Conservation (phyloP, 2,113 vertebrate genomes). For the Silurus glanis region DNA sequence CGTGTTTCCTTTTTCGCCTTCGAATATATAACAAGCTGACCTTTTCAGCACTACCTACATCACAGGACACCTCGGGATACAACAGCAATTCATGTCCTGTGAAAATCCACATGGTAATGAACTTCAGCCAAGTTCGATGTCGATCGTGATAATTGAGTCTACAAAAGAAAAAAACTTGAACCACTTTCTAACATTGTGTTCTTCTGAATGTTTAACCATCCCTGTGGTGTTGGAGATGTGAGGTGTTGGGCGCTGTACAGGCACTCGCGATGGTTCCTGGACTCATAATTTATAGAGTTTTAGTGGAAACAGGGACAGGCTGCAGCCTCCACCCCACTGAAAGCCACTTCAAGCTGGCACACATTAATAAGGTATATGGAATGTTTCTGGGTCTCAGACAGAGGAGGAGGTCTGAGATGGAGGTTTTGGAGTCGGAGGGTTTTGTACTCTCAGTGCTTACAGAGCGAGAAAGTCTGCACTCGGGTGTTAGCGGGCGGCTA, state of each 20-base stretch:
- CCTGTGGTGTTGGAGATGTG: conserved; percentile 32
- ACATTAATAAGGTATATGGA: conserved; percentile 54
- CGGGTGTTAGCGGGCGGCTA: conserved; percentile 22
- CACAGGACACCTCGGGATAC: background rate
- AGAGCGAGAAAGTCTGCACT: background rate
- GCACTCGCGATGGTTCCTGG: conserved; percentile 4
- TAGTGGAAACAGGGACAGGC: conserved; percentile 34
- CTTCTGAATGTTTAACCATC: conserved; percentile 49
- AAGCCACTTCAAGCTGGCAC: conserved; percentile 36
- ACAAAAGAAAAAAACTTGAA: background rate
- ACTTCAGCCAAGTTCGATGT: conserved; percentile 9
- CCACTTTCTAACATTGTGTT: conserved; percentile 19
- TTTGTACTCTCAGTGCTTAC: background rate
- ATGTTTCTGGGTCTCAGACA: conserved; percentile 19
- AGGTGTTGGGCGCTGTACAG: conserved; percentile 11
- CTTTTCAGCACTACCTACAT: background rate
- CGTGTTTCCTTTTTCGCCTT: conserved; percentile 37
- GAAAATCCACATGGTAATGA: background rate
- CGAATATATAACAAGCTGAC: background rate
- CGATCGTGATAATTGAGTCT: background rate
- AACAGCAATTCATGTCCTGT: conserved; percentile 15
- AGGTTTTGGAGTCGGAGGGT: conserved; percentile 13
- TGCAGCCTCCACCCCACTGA: conserved; percentile 42
- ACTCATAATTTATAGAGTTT: conserved; percentile 53
- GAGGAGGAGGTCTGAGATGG: conserved; percentile 11